Evolutionary conservation across 2,888 invertebrate species (phyloP), one percentile per base, ranked within the genome.

Genomic region (Falcaria lacertinaria): DNA sequence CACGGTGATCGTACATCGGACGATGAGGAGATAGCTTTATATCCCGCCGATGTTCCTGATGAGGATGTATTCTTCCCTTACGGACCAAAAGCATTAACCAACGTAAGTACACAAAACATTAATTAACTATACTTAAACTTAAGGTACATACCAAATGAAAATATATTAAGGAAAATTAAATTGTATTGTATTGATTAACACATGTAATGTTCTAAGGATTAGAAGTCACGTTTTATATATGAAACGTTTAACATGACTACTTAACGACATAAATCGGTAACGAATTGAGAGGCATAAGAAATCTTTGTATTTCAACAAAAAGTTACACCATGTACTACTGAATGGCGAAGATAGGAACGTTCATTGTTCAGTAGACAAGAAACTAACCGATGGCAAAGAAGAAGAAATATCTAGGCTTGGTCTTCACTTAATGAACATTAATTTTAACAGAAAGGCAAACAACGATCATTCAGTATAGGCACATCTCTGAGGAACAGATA

Each of bases 1-100:
- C 94, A 94, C 65, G 94, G 94, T 1, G 94, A 94, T 63, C 84
- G 94, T 44, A 92, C 94, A 15, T 94, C 94, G 0, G 91, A 91
- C 45, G 54, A 78, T n/a, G 90, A 82, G 48, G 88, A 88, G 42
- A 50, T 87, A 40, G 81, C 79, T 6, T 72, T 90, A 37, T 93
- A 90, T 63, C 91, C 92, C 0, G 84, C 89, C 0, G 80, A 92
- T 46, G 59, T 82, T 17, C 64, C 89, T 19, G 67, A 70, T 16
- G 62, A 67, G 4, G 52, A 67, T 1, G 46, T 81, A 22, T 90
- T 89, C 57, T 93, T 91, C 77, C 93, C 93, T 0, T 91, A 90
- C 53, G 94, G 94, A 25, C 90, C 83, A 61, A 93, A 93, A 52
- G 91, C 92, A 38, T 74, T 94, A 33, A 93, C 93, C 0, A 91